Percentiles rank a stretch among this genome's conserved stretches.
Conservation (phyloP, 2,888 invertebrate species). For the Tetropium fuscum region DNA sequence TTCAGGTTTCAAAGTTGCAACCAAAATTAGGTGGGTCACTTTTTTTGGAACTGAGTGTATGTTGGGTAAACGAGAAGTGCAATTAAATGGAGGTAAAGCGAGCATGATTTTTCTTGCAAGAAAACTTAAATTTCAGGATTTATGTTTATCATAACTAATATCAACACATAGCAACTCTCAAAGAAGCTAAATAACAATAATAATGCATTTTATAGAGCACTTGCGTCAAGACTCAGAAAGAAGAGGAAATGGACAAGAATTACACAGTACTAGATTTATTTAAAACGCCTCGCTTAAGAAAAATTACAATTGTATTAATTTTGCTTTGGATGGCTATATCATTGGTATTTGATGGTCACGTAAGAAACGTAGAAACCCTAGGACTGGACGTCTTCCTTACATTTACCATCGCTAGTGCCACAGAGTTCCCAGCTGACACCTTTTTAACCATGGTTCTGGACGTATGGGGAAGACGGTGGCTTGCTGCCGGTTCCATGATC, state of each 20-base stretch:
- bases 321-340: slow-evolving; percentile 93
- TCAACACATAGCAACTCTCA: too few relatives aligned
- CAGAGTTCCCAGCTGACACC: slow-evolving; percentile 87
- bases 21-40: too few relatives aligned
- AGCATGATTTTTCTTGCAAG: too few relatives aligned
- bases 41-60: too few relatives aligned
- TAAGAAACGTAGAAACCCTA: slow-evolving; percentile 86
- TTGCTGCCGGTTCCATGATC: slow-evolving; percentile 86
- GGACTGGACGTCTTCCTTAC: slow-evolving; percentile 87
- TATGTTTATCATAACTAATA: too few relatives aligned
- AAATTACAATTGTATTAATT: slow-evolving; percentile 82
- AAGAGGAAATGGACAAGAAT: slow-evolving; percentile 76
- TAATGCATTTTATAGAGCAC: slow-evolving; percentile 75
- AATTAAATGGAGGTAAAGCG: too few relatives aligned
- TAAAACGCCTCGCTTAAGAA: slow-evolving; percentile 80
- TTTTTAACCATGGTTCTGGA: slow-evolving; percentile 82
- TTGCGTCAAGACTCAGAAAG: slow-evolving; percentile 76
- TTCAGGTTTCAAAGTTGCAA: too few relatives aligned
- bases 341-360: slow-evolving; percentile 89
- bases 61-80: too few relatives aligned
- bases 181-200: too few relatives aligned
- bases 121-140: too few relatives aligned
- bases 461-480: slow-evolving; percentile 86
- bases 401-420: slow-evolving; percentile 86
- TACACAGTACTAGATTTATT: slow-evolving; percentile 88